A percentile compares a stretch with the other conserved stretches of the same genome.
These are phyloP conservation scores for Caenorhabditis afra DNA, from an alignment of 2,888 invertebrate species.

Conservation along the genomic window DNA sequence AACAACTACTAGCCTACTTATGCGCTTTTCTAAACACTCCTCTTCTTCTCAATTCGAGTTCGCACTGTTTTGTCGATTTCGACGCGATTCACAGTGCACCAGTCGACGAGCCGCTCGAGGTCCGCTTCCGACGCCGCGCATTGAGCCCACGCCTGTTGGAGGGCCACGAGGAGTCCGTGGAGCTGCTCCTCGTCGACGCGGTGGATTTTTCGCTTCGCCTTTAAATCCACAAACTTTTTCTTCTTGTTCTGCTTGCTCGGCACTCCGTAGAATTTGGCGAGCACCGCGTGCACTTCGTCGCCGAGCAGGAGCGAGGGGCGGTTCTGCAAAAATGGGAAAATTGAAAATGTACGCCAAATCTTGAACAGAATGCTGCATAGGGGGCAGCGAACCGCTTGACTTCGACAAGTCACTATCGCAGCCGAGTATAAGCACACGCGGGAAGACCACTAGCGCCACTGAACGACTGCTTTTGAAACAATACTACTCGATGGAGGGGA, in stretches of 20 bases:
- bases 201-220: conserved; percentile 50
- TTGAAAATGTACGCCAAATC: conserved; percentile 55
- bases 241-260: conserved; percentile 11
- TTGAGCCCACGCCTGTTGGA: conserved; percentile 52
- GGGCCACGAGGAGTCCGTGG: conserved; percentile 31
- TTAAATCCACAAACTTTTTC: conserved; percentile 32
- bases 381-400: conserved; percentile 61
- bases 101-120: conserved; percentile 22
- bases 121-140: conserved; percentile 42
- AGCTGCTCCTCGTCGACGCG: conserved; percentile 57
- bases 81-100: conserved; percentile 52
- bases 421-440: conserved; percentile 59
- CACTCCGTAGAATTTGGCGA: conserved; percentile 52
- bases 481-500: background rate
- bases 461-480: conserved; percentile 60
- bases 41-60: background rate
- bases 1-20: conserved; percentile 21
- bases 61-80: conserved; percentile 48
- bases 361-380: conserved; percentile 61
- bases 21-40: background rate
- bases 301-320: background rate
- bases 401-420: conserved; percentile 47
- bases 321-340: conserved; percentile 38
- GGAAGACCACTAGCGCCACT: conserved; percentile 51
- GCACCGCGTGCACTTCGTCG: conserved; percentile 24